Percentiles rank a stretch among this genome's conserved stretches.
Evolutionary conservation across 30 jellyfish, hydroid and myxozoan species (phyloP).

Genomic region (Calvadosia cruxmelitensis): DNA sequence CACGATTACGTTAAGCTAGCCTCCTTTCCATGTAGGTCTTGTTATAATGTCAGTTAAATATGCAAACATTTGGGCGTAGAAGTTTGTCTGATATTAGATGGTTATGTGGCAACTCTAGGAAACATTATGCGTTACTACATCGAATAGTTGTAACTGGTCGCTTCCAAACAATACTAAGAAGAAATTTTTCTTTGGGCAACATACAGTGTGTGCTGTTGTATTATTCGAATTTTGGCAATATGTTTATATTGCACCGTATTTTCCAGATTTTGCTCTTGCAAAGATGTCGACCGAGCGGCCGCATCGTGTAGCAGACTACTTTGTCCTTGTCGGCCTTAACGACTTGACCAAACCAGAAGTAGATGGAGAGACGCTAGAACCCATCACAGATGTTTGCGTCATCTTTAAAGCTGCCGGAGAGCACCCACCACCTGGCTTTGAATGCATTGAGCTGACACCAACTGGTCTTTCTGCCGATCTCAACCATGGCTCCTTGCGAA

Average conservation of each 20-base stretch:
- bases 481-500: slow-evolving; percentile 78
- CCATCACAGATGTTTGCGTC: slow-evolving; percentile 76
- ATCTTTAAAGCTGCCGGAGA: slow-evolving; percentile 85
- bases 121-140: too few relatives aligned
- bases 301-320: slow-evolving; percentile 76
- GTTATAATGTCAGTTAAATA: too few relatives aligned
- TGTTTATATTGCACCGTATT: too few relatives aligned
- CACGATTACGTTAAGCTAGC: too few relatives aligned
- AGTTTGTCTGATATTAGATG: too few relatives aligned
- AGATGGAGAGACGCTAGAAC: slow-evolving; percentile 85
- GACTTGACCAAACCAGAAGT: slow-evolving; percentile 72
- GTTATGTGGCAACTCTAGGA: too few relatives aligned
- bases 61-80: too few relatives aligned
- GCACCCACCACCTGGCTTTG: slow-evolving; percentile 86
- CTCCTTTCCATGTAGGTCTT: too few relatives aligned
- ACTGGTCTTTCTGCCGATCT: slow-evolving; percentile 68
- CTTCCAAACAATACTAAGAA: too few relatives aligned
- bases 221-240: background rate
- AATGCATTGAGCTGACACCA: slow-evolving; percentile 76
- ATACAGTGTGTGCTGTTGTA: too few relatives aligned
- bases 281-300: background rate
- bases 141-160: too few relatives aligned
- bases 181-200: too few relatives aligned
- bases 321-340: slow-evolving; percentile 85
- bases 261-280: background rate